Evolutionary conservation across 2,888 invertebrate species (phyloP), one percentile per base, ranked within the genome.

Genomic region (Criorhina ranunculi): DNA sequence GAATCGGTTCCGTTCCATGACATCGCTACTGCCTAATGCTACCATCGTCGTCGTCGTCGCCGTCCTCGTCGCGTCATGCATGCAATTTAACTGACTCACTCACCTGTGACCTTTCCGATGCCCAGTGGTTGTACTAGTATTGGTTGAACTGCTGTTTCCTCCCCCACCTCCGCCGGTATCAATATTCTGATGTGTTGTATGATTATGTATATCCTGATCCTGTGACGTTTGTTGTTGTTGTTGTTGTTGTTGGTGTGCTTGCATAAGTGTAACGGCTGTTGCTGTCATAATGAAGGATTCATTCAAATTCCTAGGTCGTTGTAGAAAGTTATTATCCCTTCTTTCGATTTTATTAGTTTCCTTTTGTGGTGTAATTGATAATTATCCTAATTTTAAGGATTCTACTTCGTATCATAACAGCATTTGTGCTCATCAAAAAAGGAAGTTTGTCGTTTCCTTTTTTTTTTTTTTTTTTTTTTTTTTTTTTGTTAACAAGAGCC

Each of bases 31-130:
- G n/a, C n/a, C n/a, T n/a, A n/a, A n/a, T n/a, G n/a, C n/a, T n/a
- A n/a, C n/a, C n/a, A n/a, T n/a, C n/a, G n/a, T n/a, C n/a, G n/a
- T n/a, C 19, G 33, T 19, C 35, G 17, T 19, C 33, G n/a, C 49
- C 70, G 87, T 88, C 87, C 87, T 88, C 46, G 46, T 29, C 95
- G 93, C 95, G 95, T 91, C 40, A 59, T 95, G 94, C 89, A 95
- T 93, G 90, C 76, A 87, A 67, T 59, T 76, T 49, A 62, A 73
- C 69, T 49, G n/a, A 69, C 42, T 46, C 51, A 62, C 90, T 89
- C 87, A 94, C 94, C 94, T 93, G 93, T 94, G 94, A 88, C 94
- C 94, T 91, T 94, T 94, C 89, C 94, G 94, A 93, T 94, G 94
- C 90, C 93, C 93, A 87, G 93, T 93, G 88, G 88, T 88, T 92